Percentiles rank a stretch among this genome's conserved stretches.
Evolutionary conservation across 2,113 vertebrate species (phyloP).

Genomic region (Ailurus styani): DNA sequence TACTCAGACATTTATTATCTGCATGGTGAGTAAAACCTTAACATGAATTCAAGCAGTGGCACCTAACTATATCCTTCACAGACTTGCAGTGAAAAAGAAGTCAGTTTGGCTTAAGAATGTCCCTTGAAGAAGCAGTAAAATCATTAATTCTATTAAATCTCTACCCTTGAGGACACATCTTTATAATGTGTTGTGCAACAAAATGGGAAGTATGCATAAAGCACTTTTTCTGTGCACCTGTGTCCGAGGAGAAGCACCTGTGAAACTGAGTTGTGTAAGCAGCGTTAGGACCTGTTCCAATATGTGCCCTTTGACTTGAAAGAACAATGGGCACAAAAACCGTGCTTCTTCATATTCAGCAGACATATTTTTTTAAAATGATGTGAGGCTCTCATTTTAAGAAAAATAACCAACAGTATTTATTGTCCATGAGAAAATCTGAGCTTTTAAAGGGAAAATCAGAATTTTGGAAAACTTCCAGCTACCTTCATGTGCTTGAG

Average conservation of each 20-base stretch:
- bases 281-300: background rate
- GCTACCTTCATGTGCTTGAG: background rate
- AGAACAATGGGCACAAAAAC: background rate
- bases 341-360: background rate
- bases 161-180: background rate
- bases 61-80: background rate
- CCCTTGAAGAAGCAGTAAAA: conserved; percentile 14
- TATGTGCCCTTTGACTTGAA: background rate
- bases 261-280: background rate
- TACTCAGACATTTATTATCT: background rate
- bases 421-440: background rate
- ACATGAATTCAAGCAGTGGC: background rate
- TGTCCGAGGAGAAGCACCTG: background rate
- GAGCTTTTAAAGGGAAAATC: conserved; percentile 14
- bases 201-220: background rate
- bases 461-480: conserved; percentile 5
- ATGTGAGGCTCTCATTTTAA: background rate
- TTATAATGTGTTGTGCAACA: background rate
- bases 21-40: background rate
- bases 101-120: background rate
- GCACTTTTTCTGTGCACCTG: background rate
- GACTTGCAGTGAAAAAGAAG: background rate
- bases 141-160: conserved; percentile 16
- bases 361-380: background rate
- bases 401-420: conserved; percentile 16